Evolutionary conservation across 2,797 vertebrate species (phyloP).

Genomic region (Chiroxiphia lanceolata): DNA sequence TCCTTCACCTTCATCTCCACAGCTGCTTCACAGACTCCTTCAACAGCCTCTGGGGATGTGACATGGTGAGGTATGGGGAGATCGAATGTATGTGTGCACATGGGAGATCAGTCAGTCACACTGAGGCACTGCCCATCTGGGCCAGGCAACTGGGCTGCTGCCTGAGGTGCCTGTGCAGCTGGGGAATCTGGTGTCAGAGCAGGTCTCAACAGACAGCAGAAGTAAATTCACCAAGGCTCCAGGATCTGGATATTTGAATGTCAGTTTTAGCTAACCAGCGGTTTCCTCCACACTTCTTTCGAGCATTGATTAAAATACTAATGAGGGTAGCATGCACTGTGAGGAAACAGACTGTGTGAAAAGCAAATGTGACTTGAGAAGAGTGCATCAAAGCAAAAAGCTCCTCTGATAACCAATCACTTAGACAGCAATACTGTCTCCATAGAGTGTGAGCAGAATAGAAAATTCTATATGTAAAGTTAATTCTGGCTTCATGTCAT

Average conservation of each 20-base stretch:
- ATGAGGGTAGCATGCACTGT: background rate
- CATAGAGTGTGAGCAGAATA: background rate
- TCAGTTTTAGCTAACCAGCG: background rate
- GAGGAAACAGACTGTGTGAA: slow-evolving; percentile 35
- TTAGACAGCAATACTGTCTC: background rate
- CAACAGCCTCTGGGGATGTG: background rate
- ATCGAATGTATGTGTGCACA: accelerated
- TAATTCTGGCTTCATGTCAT: slow-evolving; percentile 5
- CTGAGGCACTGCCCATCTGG: background rate
- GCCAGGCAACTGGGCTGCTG: background rate
- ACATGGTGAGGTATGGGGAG: background rate
- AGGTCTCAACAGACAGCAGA: background rate
- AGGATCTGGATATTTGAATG: background rate
- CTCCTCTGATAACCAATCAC: background rate
- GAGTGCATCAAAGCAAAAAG: slow-evolving; percentile 32
- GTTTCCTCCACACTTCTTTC: background rate
- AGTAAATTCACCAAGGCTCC: background rate
- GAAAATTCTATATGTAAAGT: slow-evolving; percentile 4
- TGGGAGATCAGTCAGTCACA: accelerated
- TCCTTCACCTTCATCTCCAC: background rate
- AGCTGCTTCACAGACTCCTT: background rate
- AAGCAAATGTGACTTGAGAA: slow-evolving; percentile 35
- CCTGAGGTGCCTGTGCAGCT: background rate
- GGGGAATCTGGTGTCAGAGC: background rate
- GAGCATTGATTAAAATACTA: slow-evolving; percentile 51